Base-by-base conservation (phyloP, 35 echinoderm and acorn worm genomes). In the Hemicentrotus pulcherrimus region DNA sequence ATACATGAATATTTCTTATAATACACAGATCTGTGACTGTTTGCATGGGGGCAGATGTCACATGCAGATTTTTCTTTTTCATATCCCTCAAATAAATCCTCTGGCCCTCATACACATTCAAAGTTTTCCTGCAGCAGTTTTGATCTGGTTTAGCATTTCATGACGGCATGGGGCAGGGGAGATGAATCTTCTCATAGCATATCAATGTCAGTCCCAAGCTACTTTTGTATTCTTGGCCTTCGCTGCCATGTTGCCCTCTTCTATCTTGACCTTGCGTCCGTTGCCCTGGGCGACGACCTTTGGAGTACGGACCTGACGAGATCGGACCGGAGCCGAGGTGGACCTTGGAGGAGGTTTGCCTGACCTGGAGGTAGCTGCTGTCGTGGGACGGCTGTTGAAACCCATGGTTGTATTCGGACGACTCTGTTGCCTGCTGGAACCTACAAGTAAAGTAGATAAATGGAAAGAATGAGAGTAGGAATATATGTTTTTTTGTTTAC, bases 371-470 rank as follows among this genome's bases (percentile, higher is more conserved):
- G 86, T 47, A 30, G 86, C 86, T 13, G 86, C 86, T 5, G 86
- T 91, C 24, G 95, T 91, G 9, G 95, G 94, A 31, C 55, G 96
- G 47, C 96, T 71, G 94, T 90, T 89, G 88, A 95, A 95, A 33
- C 96, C 88, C 94, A 95, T 96, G 48, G 94, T 96, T 2, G 96
- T 96, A 11, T 94, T 78, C 30, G 96, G 96, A 18, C 96, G 94
- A 48, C 91, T 93, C 47, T 93, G 91, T 59, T 59, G 65, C n/a
- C 91, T 24, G 46, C 91, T 93, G 0, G 91, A 93, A 15, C 91
- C 91, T 93, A 16, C 5, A 58, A 93, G 12, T 15, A 47, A 30
- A 3, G 45, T 30, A 47, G 61, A 86, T 32, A 88, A 50, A 14
- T 58, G 47, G 32, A 95, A 87, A 48, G 22, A 87, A 48, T 87